A percentile compares a stretch with the other conserved stretches of the same genome.
Conservation (phyloP, 2,113 vertebrate species). For the Sinocyclocheilus anshuiensis region DNA sequence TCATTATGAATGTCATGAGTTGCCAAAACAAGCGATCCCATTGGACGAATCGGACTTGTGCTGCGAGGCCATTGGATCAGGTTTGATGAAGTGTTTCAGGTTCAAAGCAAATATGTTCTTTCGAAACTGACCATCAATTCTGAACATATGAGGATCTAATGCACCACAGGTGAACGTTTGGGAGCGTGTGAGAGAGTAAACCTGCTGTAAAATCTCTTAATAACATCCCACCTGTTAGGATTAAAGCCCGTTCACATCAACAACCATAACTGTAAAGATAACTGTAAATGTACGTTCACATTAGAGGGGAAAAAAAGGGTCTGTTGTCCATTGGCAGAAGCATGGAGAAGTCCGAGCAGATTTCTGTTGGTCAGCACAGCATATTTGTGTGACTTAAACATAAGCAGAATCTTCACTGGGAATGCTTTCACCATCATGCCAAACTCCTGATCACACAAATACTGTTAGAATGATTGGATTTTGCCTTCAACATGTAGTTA, state of each 20-base stretch:
- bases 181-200: background rate
- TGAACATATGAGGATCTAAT: background rate
- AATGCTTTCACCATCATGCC: no score
- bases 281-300: background rate
- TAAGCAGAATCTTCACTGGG: no score
- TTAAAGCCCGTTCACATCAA: background rate
- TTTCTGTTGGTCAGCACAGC: no score
- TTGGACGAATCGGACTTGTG: background rate
- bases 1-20: constrained; percentile 6
- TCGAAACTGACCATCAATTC: background rate
- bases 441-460: no score
- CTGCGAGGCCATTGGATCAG: background rate
- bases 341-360: no score
- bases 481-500: no score
- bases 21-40: constrained; percentile 7
- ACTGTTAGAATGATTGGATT: no score
- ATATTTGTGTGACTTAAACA: no score
- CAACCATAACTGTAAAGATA: background rate
- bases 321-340: no score
- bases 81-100: background rate
- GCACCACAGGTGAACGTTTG: background rate
- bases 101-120: background rate
- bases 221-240: background rate
- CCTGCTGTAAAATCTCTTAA: background rate
- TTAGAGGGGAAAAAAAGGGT: background rate